Conservation (phyloP, 2,888 invertebrate species). For the Poecilus cupreus region DNA sequence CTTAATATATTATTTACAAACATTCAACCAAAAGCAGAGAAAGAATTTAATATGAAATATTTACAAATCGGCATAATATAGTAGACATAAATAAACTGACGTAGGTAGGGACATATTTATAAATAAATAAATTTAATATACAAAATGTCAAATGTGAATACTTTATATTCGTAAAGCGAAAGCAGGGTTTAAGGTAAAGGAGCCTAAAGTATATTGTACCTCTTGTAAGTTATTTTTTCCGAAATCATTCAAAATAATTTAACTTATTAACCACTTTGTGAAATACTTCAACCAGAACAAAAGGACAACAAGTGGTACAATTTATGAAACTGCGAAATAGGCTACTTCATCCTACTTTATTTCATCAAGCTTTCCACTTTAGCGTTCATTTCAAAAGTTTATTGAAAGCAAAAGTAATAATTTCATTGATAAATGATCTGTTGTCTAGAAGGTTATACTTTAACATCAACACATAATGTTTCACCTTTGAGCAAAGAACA, state of each 20-base stretch:
- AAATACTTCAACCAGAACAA: too few relatives aligned
- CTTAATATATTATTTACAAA: too few relatives aligned
- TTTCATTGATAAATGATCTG: too few relatives aligned
- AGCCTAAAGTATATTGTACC: too few relatives aligned
- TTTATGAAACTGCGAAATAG: too few relatives aligned
- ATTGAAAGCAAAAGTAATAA: conserved; percentile 2
- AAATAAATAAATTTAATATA: not conserved
- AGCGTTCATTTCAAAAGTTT: not conserved
- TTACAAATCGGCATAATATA: not conserved
- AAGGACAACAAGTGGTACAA: too few relatives aligned
- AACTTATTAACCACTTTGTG: too few relatives aligned
- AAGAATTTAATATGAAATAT: too few relatives aligned
- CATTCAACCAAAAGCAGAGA: too few relatives aligned
- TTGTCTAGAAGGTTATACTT: not conserved
- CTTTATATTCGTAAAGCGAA: not conserved
- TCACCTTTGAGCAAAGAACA: not conserved
- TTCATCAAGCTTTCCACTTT: conserved; percentile 1
- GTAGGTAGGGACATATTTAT: not conserved
- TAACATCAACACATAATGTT: not conserved
- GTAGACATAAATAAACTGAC: not conserved
- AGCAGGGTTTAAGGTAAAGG: not conserved
- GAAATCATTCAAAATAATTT: too few relatives aligned
- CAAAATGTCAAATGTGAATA: not conserved
- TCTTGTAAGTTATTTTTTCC: too few relatives aligned
- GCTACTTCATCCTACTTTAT: too few relatives aligned